Percentiles rank a stretch among this genome's conserved stretches.
Evolutionary conservation across 2,888 invertebrate genomes (phyloP).

Genomic region (Aporophyla nigra): DNA sequence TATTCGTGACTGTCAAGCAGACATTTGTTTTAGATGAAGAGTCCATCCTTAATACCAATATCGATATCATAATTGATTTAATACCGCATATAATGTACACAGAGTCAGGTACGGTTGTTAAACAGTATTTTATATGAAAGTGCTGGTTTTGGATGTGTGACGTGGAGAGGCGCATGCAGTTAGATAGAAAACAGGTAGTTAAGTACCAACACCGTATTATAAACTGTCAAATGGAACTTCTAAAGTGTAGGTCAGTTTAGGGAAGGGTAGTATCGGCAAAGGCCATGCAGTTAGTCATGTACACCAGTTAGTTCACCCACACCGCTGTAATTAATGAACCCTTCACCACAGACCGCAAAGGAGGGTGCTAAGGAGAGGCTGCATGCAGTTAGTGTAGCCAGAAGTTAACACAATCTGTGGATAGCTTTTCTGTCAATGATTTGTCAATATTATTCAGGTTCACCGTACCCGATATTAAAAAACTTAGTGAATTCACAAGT

Average conservation of each 20-base stretch:
- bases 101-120: slow-evolving; percentile 54
- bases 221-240: slow-evolving; percentile 17
- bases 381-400: slow-evolving; percentile 80
- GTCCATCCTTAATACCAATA: slow-evolving; percentile 52
- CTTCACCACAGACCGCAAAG: slow-evolving; percentile 77
- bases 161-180: slow-evolving; percentile 84
- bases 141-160: slow-evolving; percentile 78
- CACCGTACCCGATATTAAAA: slow-evolving; percentile 59
- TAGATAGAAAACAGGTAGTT: slow-evolving; percentile 72
- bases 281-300: slow-evolving; percentile 81
- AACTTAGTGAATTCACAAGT: slow-evolving; percentile 47
- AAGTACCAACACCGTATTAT: slow-evolving; percentile 77
- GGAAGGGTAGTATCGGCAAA: slow-evolving; percentile 72
- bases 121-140: slow-evolving; percentile 50
- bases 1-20: slow-evolving; percentile 70
- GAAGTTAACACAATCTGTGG: slow-evolving; percentile 75
- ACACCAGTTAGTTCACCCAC: slow-evolving; percentile 77
- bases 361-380: slow-evolving; percentile 80
- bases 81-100: slow-evolving; percentile 56
- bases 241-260: slow-evolving; percentile 67
- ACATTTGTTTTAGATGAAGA: slow-evolving; percentile 50
- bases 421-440: slow-evolving; percentile 27
- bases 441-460: slow-evolving; percentile 29
- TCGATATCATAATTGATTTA: slow-evolving; percentile 64
- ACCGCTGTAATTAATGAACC: slow-evolving; percentile 54